Conservation (phyloP, 1,140 invertebrate genomes). For the Wasmannia auropunctata region DNA sequence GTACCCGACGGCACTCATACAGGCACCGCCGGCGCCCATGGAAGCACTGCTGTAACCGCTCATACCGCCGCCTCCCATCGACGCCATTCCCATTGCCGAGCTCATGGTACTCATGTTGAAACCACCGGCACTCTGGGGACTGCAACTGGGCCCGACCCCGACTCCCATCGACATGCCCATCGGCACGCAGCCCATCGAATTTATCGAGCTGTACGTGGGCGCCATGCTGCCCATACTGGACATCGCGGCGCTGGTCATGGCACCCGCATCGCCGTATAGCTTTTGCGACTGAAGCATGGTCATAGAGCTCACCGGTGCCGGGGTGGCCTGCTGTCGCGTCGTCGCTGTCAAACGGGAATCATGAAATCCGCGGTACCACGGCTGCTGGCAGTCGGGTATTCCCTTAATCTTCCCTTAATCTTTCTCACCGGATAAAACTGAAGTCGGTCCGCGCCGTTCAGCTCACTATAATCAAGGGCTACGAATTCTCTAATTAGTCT, state of each 20-base stretch:
- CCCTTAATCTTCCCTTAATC: constrained; percentile 72
- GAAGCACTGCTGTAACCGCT: constrained; percentile 82
- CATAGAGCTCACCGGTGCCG: constrained; percentile 79
- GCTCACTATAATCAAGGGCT: not conserved
- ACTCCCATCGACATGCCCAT: constrained; percentile 89
- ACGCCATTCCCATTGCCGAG: constrained; percentile 89
- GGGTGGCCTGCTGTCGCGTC: constrained; percentile 69
- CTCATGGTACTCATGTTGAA: constrained; percentile 91
- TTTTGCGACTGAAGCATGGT: constrained; percentile 86
- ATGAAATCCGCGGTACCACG: constrained; percentile 75
- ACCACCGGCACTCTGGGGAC: constrained; percentile 88
- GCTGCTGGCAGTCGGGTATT: constrained; percentile 67
- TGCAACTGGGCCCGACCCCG: constrained; percentile 88
- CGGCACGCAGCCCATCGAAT: constrained; percentile 90
- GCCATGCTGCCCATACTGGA: constrained; percentile 88
- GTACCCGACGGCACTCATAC: constrained; percentile 86
- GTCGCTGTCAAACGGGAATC: constrained; percentile 74
- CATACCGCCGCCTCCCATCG: constrained; percentile 84
- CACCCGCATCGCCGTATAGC: constrained; percentile 85
- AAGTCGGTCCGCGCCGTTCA: not conserved
- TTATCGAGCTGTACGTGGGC: constrained; percentile 90
- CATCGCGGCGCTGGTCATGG: constrained; percentile 84
- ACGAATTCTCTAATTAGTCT: not conserved
- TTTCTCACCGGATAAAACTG: not conserved
- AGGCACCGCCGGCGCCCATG: constrained; percentile 81